A percentile compares a stretch with the other conserved stretches of the same genome.
Conservation (phyloP, 2,888 invertebrate species). For the Cantharis flavilabris region DNA sequence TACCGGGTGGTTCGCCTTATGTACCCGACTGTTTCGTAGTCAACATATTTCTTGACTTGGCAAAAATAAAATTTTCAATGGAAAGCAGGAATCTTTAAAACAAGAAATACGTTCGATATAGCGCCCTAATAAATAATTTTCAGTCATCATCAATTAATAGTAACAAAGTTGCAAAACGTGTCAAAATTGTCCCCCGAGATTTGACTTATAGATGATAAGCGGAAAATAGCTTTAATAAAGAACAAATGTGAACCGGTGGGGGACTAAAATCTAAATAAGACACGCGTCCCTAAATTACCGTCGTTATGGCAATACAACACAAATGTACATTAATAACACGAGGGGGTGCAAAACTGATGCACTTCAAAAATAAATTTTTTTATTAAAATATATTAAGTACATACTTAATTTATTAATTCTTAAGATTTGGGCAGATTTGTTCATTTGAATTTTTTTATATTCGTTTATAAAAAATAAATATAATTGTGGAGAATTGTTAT, state of each 20-base stretch:
- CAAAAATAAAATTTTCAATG: too few relatives aligned
- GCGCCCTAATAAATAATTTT: not conserved
- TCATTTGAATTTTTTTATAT: not conserved
- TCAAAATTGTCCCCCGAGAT: not conserved
- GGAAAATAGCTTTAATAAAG: conserved; percentile 29
- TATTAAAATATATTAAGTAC: conserved; percentile 17
- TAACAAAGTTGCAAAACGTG: conserved; percentile 1
- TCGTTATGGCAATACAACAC: conserved; percentile 39
- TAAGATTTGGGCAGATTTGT: not conserved
- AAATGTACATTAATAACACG: conserved; percentile 36
- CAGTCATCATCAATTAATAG: not conserved
- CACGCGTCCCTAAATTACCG: conserved; percentile 39
- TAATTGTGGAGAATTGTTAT: not conserved
- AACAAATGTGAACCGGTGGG: conserved; percentile 21
- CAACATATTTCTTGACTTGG: too few relatives aligned
- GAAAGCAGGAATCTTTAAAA: too few relatives aligned
- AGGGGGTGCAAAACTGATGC: conserved; percentile 24
- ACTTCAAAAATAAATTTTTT: conserved; percentile 18
- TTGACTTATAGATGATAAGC: conserved; percentile 17
- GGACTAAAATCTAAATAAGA: conserved; percentile 30
- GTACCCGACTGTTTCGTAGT: too few relatives aligned
- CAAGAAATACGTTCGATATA: not conserved
- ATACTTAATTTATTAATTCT: conserved; percentile 1
- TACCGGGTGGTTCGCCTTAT: too few relatives aligned
- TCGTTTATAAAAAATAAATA: too few relatives aligned